Evolutionary conservation across 2,888 invertebrate genomes (phyloP), one percentile per base, ranked within the genome.

Genomic region (Polydrusus pterygomalis): DNA sequence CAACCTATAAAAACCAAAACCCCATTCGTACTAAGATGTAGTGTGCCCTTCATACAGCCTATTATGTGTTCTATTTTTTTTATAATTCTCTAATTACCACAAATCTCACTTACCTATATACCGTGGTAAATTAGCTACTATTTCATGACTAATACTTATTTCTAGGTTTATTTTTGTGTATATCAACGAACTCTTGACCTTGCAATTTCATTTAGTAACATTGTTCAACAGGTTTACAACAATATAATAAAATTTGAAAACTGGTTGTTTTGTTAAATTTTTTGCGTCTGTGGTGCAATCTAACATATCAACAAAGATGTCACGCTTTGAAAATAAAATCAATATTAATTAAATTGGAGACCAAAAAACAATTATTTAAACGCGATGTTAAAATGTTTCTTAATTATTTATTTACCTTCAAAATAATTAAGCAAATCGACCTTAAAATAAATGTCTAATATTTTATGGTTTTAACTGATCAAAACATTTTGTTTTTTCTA

Each of bases 251-350:
- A 64, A 25, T 20, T 30, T 25, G 25, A 15, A 47, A 47, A 64
- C 64, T n/a, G 40, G 64, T 64, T 64, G 47, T 47, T 47, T 40
- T 43, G 40, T 20, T 43, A 25, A 64, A 9, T 3, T 64, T 18
- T 25, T 18, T 11, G n/a, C 30, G 34, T 34, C 7, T 7, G 34
- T 34, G 34, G 6, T 9, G 8, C 34, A n/a, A n/a, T n/a, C n/a
- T n/a, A n/a, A n/a, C n/a, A n/a, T n/a, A 34, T 34, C 34, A 64
- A 49, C 20, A 64, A 64, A 45, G 30, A 17, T 25, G 64, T 64
- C 64, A 64, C 49, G 17, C 30, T 49, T 45, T 49, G 17, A 64
- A 64, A 64, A 64, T 64, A 64, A 64, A 64, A 64, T 30, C 64
- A 30, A 45, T 64, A 43, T 64, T n/a, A 47, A 60, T 38, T 60